Evolutionary conservation across 2,113 vertebrate genomes (phyloP).

Genomic region (Xenus cinereus): DNA sequence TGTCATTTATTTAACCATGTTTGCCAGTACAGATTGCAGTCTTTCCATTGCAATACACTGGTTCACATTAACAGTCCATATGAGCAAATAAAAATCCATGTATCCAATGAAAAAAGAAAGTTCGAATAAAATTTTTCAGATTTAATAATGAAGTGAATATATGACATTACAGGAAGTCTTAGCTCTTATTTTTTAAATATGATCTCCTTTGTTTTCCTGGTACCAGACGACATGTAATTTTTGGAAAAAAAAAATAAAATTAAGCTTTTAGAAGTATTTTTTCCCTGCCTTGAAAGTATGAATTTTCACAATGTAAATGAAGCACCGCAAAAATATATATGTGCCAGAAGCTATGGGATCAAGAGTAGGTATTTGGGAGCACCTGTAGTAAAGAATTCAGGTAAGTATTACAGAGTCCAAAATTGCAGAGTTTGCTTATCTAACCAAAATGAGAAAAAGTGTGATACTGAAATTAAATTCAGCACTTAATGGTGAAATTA

Average conservation of each 20-base stretch:
- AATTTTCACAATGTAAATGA: not conserved
- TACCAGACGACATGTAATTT: not conserved
- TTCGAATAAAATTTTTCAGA: not conserved
- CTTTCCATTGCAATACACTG: not conserved
- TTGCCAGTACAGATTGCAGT: not conserved
- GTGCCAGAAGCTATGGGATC: not conserved
- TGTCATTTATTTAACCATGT: not conserved
- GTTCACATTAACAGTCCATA: not conserved
- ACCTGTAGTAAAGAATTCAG: not conserved
- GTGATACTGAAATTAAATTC: not conserved
- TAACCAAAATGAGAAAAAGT: not conserved
- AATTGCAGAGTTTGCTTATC: not conserved
- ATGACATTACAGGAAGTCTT: not conserved
- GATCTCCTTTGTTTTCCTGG: not conserved
- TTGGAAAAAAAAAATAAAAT: fast-evolving
- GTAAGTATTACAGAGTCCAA: not conserved
- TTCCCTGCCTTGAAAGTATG: not conserved
- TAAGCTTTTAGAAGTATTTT: not conserved
- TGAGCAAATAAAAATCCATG: not conserved
- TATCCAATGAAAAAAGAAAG: not conserved
- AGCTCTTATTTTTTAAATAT: not conserved
- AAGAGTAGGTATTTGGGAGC: not conserved
- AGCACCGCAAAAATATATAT: not conserved
- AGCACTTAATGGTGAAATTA: not conserved
- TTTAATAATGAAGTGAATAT: not conserved